Evolutionary conservation across 2,888 invertebrate genomes (phyloP), one percentile per base, ranked within the genome.

Genomic region (Sinodicranocentrus sp.): DNA sequence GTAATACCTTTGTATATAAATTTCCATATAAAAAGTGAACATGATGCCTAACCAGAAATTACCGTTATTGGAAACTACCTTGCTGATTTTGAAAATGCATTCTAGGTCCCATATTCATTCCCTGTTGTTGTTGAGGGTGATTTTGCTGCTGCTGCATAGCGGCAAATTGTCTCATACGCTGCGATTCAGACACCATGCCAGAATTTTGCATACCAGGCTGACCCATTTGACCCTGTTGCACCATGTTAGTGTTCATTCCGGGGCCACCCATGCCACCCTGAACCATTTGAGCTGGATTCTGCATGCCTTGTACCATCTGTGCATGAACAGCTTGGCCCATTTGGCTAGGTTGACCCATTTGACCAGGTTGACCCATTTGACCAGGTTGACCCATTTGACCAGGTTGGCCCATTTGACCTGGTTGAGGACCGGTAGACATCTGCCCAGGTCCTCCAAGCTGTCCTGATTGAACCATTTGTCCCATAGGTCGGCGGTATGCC

Each of bases 91-190:
- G 82, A 83, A 87, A 88, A 75, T 87, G 87, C 87, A 88, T 88
- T 67, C 87, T 75, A 52, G 86, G 87, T 43, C 84, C 86, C 83
- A 84, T 82, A 19, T 82, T 82, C 75, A 83, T 83, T 43, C 73
- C 71, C 90, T 93, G 93, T 89, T 94, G 94, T 85, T 93, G 92
- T 89, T 91, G 92, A 85, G 92, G 93, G 89, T 93, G 93, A 88
- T 92, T 92, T 90, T 92, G 90, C 85, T 88, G 88, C 70, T 88
- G 88, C 67, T 86, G 88, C 84, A 86, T 86, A 21, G 80, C 86
- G 28, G 86, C 87, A 54, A 88, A 87, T 70, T 87, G 87, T 75
- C 86, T 82, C 85, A 89, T 88, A 28, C 84, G 83, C 26, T 86
- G 85, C 10, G 84, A 85, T 19, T 83, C 86, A 0, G 87, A 72